Conservation (phyloP, 2,888 invertebrate genomes). For the Cataglyphis albicans region DNA sequence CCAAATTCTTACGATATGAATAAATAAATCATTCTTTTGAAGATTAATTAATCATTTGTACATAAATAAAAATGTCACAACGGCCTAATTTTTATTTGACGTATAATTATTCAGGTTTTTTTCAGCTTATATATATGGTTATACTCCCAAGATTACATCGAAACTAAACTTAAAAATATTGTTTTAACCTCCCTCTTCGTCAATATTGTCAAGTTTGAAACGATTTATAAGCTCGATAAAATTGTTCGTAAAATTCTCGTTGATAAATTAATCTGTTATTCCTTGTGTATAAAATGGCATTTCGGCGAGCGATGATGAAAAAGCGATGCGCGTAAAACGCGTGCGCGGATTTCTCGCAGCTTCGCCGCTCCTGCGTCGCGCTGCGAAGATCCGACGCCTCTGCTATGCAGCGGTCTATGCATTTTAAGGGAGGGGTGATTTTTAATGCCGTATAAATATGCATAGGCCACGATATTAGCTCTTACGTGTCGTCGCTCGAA, state of each 20-base stretch:
- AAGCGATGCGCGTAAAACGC: conserved; percentile 49
- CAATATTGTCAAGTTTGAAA: background rate
- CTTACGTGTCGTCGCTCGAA: conserved; percentile 81
- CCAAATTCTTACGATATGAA: background rate
- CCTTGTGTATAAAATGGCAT: conserved; percentile 24
- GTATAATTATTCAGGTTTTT: background rate
- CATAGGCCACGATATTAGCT: conserved; percentile 85
- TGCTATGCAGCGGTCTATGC: conserved; percentile 82
- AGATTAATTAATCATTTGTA: background rate
- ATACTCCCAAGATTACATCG: background rate
- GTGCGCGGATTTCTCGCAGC: conserved; percentile 45
- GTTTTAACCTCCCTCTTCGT: background rate
- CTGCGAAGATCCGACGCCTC: conserved; percentile 74
- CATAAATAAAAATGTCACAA: background rate
- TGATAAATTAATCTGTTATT: conserved; percentile 27
- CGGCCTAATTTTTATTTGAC: background rate
- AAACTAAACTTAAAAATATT: background rate
- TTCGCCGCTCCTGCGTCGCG: conserved; percentile 43
- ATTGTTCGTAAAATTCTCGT: conserved; percentile 18
- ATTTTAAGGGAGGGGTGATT: conserved; percentile 84
- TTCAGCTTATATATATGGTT: background rate
- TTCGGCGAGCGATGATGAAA: conserved; percentile 28
- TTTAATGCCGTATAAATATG: conserved; percentile 86
- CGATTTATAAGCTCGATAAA: background rate
- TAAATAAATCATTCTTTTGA: conserved; percentile 8